These are phyloP conservation scores for Trinorchestia longiramus DNA, from an alignment of 1,140 invertebrate species.

Conservation along the genomic window DNA sequence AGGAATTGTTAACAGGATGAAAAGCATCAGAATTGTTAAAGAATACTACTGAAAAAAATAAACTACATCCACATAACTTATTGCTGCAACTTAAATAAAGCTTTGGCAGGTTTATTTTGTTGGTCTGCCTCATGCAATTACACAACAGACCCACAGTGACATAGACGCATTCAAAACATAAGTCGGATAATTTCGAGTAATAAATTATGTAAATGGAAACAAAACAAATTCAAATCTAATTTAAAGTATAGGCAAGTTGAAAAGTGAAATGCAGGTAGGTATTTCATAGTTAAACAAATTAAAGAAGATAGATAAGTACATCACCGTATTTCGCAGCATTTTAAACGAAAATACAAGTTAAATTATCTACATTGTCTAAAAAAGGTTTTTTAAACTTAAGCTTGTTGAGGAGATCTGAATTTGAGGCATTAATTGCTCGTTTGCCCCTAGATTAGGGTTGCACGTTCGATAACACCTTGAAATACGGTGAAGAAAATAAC, in stretches of 20 bases:
- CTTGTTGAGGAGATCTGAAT: background rate
- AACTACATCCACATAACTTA: background rate
- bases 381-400: background rate
- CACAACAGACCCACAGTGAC: background rate
- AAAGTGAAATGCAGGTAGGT: background rate
- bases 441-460: background rate
- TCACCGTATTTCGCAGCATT: background rate
- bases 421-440: background rate
- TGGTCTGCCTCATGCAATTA: background rate
- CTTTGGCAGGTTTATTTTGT: background rate
- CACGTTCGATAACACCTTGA: background rate
- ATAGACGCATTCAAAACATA: background rate
- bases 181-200: background rate
- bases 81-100: background rate
- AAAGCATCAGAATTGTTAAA: background rate
- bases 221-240: background rate
- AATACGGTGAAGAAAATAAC: background rate
- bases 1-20: background rate
- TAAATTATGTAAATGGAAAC: background rate
- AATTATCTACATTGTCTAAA: background rate
- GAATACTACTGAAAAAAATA: background rate
- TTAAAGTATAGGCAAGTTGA: background rate
- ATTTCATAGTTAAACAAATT: background rate
- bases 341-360: background rate
- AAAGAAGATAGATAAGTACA: background rate